phyloP scores from a whole-genome alignment of 2,797 vertebrate genomes.

The Eremophila alpestris region DNA sequence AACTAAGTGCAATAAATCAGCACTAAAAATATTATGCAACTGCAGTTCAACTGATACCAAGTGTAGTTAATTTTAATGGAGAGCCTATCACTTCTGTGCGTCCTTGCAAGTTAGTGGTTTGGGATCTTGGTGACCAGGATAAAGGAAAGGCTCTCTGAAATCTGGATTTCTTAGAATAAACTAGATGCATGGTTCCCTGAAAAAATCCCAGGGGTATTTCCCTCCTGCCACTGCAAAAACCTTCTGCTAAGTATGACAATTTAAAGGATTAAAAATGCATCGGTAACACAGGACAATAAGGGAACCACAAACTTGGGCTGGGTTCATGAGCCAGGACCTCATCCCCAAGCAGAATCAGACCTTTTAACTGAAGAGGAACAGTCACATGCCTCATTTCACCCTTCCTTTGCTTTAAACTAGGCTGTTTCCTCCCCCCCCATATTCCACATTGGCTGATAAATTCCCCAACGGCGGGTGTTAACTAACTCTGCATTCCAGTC shows the following conservation, averaged over 20 bases:
- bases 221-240: not conserved
- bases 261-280: not conserved
- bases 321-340: not conserved
- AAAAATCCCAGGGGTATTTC: conserved; percentile 11
- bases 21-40: conserved; percentile 26
- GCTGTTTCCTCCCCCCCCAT: conserved; percentile 33
- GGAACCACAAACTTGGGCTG: not conserved
- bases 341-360: conserved; percentile 8
- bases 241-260: not conserved
- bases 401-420: conserved; percentile 55
- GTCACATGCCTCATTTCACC: conserved; percentile 60
- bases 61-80: not conserved
- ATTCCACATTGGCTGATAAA: conserved; percentile 69
- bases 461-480: conserved; percentile 70
- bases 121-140: not conserved
- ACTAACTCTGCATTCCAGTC: conserved; percentile 71
- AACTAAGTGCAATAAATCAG: conserved; percentile 18
- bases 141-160: not conserved
- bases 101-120: not conserved
- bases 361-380: conserved; percentile 56
- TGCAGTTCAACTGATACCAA: conserved; percentile 7
- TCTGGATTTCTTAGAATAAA: not conserved
- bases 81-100: not conserved
- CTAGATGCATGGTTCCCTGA: not conserved
- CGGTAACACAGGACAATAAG: not conserved